phyloP scores from a whole-genome alignment of 64 coral and sea anemone species.

The Pocillopora damicornis region DNA sequence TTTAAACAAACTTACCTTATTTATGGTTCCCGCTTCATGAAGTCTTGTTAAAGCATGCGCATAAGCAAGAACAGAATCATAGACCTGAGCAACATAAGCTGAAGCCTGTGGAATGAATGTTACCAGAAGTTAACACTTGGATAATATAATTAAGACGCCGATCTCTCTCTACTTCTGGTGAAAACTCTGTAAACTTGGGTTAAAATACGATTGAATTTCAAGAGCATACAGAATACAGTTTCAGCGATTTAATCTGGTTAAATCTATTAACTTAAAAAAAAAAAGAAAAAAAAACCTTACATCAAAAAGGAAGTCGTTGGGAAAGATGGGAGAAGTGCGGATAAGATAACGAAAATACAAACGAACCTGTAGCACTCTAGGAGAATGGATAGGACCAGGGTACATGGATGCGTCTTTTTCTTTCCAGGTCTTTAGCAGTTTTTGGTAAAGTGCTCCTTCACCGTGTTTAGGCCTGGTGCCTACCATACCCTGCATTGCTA shows the following conservation, averaged over 20 bases:
- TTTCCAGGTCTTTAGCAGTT: slow-evolving; percentile 75
- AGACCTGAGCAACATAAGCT: slow-evolving; percentile 87
- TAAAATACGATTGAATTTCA: too few relatives aligned
- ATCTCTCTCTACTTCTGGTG: not conserved
- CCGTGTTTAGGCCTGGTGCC: slow-evolving; percentile 89
- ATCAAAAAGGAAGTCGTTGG: too few relatives aligned
- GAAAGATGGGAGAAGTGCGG: not conserved
- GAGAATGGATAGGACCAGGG: slow-evolving; percentile 87
- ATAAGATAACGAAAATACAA: not conserved
- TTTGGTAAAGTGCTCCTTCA: slow-evolving; percentile 66
- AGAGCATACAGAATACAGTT: too few relatives aligned
- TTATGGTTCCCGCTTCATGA: slow-evolving; percentile 72
- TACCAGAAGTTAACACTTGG: not conserved
- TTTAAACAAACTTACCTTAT: slow-evolving; percentile 49
- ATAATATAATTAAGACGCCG: not conserved
- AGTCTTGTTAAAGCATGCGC: slow-evolving; percentile 85
- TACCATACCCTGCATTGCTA: slow-evolving; percentile 97
- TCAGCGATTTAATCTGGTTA: not conserved
- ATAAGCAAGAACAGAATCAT: slow-evolving; percentile 90
- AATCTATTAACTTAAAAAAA: not conserved
- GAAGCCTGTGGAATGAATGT: slow-evolving; percentile 55
- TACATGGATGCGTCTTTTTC: slow-evolving; percentile 77
- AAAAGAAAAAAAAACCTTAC: too few relatives aligned
- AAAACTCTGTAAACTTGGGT: too few relatives aligned
- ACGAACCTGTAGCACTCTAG: slow-evolving; percentile 70